Base-by-base conservation (phyloP, 2,888 invertebrate genomes). In the Eupithecia inturbata region DNA sequence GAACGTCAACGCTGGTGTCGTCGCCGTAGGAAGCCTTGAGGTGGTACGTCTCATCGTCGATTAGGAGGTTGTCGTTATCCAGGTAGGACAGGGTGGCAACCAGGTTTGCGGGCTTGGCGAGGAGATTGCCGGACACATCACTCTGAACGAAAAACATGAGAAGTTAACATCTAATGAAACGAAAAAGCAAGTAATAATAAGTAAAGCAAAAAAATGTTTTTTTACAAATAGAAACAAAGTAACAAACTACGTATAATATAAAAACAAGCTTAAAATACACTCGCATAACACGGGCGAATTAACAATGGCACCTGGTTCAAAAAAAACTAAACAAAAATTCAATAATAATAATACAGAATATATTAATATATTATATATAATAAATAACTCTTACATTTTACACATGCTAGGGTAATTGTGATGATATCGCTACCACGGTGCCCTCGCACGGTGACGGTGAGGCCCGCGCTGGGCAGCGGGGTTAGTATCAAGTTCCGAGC, bases 21-120 rank as follows among this genome's bases (percentile, higher is more conserved):
- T 91, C 89, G 0, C 95, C 95, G 74, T 94, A 95, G 81, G 88
- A 91, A 1, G 88, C 92, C 74, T 94, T 92, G 0, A 94, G 6
- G 7, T 86, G 88, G 82, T 92, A 95, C 0, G 87, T 85, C 0
- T 92, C 90, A 0, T 93, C 91, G 22, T 88, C 81, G 0, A 81
- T 70, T 0, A 86, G 85, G 5, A 90, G 81, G 0, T 88, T 79
- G 31, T 82, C 89, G 0, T 88, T 79, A 31, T 82, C 89, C 0
- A 80, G n/a, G 81, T 87, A 88, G 0, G 84, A 81, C 14, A 84
- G 81, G 69, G 83, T 83, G 0, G 85, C 85, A 0, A 84, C 76
- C 14, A 93, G 57, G 0, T 88, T 82, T 0, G 87, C 85, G 0
- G 92, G 91, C 74, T 88, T 90, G 14, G 87, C 91, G n/a, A 89